Evolutionary conservation across 2,888 invertebrate species (phyloP), one percentile per base, ranked within the genome.

Genomic region (Timema cristinae): DNA sequence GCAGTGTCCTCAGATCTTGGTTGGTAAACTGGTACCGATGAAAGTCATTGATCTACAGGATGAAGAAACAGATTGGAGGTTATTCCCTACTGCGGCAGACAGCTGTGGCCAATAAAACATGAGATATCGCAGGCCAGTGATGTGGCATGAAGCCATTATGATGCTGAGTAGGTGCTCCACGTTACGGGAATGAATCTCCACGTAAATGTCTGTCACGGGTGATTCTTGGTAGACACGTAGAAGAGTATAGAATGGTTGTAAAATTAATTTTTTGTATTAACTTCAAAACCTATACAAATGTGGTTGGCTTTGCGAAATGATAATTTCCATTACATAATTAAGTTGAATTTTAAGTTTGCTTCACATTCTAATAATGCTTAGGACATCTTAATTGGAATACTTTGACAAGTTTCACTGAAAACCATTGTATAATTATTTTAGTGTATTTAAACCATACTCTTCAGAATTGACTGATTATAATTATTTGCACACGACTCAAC

Each of bases 61-160:
- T 90, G 84, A 95, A 93, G 84, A 94, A n/a, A 91, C 77, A 95
- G 83, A 82, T 94, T 95, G 70, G 92, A 90, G 77, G 90, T 88
- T 78, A 95, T 91, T 77, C 96, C 94, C 79, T n/a, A 94, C 82
- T 75, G 90, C 81, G 72, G 95, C 94, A 70, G 95, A 92, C 51
- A 91, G 79, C 76, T 93, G 84, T 54, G 97, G 97, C 93, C 94
- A 97, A 84, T 95, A 90, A 86, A 91, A 96, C 93, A 97, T 94
- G 75, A 94, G 84, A 82, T 96, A 95, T 73, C 96, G 89, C 2
- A 97, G 82, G 0, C 97, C 97, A 1, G 91, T 89, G 82, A 97
- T 93, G 80, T 94, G 92, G 97, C 97, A 77, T 93, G 91, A 54
- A 97, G 91, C 74, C 90, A 89, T 70, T 97, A 82, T 73, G 89